Evolutionary conservation across 2,888 invertebrate species (phyloP).

Genomic region (Scaptomyza polygonia): DNA sequence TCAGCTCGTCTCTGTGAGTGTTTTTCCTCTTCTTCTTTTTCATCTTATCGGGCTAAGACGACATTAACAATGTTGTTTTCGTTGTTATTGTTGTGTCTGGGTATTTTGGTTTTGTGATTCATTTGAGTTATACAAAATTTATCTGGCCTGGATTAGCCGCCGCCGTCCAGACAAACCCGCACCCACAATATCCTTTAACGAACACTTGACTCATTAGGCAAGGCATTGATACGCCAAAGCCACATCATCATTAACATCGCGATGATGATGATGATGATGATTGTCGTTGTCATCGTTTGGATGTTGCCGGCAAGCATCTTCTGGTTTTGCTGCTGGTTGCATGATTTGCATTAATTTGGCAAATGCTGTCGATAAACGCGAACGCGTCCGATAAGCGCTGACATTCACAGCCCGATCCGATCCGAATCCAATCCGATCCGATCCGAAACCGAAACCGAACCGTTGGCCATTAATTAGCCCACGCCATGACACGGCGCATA

Average conservation of each 20-base stretch:
- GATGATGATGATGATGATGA: conserved; percentile 14
- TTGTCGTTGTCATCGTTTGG: conserved; percentile 25
- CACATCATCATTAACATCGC: conserved; percentile 38
- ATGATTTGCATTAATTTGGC: conserved; percentile 80
- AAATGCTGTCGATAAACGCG: conserved; percentile 75
- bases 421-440: conserved; percentile 13
- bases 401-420: conserved; percentile 51
- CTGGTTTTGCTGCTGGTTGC: conserved; percentile 52
- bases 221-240: conserved; percentile 61
- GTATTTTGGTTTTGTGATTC: conserved; percentile 65
- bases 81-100: conserved; percentile 31
- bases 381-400: conserved; percentile 75
- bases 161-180: conserved; percentile 49
- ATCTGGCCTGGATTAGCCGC: conserved; percentile 72
- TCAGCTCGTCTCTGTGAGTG: conserved; percentile 28
- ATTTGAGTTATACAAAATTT: conserved; percentile 75
- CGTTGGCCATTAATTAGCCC: conserved; percentile 77
- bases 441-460: too few species aligned
- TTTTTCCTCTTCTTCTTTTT: conserved; percentile 5
- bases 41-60: conserved; percentile 67
- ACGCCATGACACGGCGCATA: conserved; percentile 77
- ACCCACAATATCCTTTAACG: conserved; percentile 70
- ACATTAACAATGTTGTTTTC: conserved; percentile 63
- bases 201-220: conserved; percentile 81
- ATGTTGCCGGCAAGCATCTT: conserved; percentile 53